A percentile compares a stretch with the other conserved stretches of the same genome.
Evolutionary conservation across 2,888 invertebrate genomes (phyloP).

Genomic region (Meiosimyza platycephala): DNA sequence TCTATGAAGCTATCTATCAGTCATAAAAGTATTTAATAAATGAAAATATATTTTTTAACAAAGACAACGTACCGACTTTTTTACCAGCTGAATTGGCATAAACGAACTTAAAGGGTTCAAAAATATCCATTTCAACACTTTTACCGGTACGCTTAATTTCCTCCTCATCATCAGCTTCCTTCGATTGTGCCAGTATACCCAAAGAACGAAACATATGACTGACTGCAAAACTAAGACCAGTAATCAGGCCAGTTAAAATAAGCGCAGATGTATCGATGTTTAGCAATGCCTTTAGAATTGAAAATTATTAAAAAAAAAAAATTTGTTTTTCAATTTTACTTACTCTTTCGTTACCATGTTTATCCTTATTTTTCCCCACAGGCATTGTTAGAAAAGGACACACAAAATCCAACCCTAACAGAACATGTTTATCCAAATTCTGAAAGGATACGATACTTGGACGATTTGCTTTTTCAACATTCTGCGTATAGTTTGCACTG

Average conservation of each 20-base stretch:
- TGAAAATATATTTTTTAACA: too few species aligned
- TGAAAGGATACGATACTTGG: constrained; percentile 52
- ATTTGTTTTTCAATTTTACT: constrained; percentile 23
- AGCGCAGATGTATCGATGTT: constrained; percentile 56
- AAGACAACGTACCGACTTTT: constrained; percentile 50
- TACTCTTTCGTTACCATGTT: constrained; percentile 43
- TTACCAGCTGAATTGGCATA: constrained; percentile 55
- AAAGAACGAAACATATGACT: constrained; percentile 52
- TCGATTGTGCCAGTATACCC: constrained; percentile 45
- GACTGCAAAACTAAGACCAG: constrained; percentile 48
- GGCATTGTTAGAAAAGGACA: constrained; percentile 59
- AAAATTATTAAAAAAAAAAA: background rate
- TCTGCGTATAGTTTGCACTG: background rate
- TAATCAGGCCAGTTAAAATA: constrained; percentile 53
- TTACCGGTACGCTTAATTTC: background rate
- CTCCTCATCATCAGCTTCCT: constrained; percentile 10
- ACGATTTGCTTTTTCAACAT: constrained; percentile 34
- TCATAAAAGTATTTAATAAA: too few species aligned
- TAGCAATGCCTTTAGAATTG: constrained; percentile 51
- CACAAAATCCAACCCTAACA: constrained; percentile 55
- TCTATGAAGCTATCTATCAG: too few species aligned
- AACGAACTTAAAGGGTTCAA: constrained; percentile 56
- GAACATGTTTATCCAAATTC: constrained; percentile 51
- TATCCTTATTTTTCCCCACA: constrained; percentile 41
- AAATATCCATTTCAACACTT: constrained; percentile 33